Evolutionary conservation across 2,888 invertebrate genomes (phyloP), one percentile per base, ranked within the genome.

Genomic region (Cephonodes hylas): DNA sequence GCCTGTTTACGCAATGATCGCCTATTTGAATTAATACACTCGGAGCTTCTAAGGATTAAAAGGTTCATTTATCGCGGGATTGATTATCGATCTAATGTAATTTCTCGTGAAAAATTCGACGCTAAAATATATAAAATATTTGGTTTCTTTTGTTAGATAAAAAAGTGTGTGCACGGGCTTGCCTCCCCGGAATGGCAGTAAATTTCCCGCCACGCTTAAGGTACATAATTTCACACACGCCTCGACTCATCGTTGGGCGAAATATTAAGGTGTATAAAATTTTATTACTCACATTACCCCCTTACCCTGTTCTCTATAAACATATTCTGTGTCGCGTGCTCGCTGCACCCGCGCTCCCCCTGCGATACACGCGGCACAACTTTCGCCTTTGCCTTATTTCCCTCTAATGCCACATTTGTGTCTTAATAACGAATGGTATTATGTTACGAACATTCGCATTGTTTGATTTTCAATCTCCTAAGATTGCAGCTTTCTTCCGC

Each of bases 231-330:
- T 89, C 84, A 84, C 88, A 88, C 85, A 86, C 85, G 85, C 86
- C 85, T 85, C 87, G 83, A 83, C 89, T 90, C 90, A 87, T 91
- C 89, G 86, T 85, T 86, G 79, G 79, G 77, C 85, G 82, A 90
- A 91, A 91, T 91, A 91, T 90, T 88, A 89, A 87, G 88, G 88
- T 84, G 85, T 86, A 89, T 91, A 88, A 91, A 91, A 91, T 91
- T 90, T 91, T 92, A 91, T 91, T 88, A 89, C 81, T 73, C 75
- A 71, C 88, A 84, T 88, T 87, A 91, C 88, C 87, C 86, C 85
- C 86, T 86, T 86, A 82, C 83, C 76, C 80, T 81, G 82, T 80
- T 84, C 84, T 77, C 80, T 87, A 85, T 86, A 89, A 89, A 89
- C 86, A 89, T 88, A 87, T 85, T 85, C 80, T 81, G 77, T 84